These are phyloP conservation scores for Zaprionus ghesquierei DNA, from an alignment of 1,140 invertebrate species.

Conservation along the genomic window DNA sequence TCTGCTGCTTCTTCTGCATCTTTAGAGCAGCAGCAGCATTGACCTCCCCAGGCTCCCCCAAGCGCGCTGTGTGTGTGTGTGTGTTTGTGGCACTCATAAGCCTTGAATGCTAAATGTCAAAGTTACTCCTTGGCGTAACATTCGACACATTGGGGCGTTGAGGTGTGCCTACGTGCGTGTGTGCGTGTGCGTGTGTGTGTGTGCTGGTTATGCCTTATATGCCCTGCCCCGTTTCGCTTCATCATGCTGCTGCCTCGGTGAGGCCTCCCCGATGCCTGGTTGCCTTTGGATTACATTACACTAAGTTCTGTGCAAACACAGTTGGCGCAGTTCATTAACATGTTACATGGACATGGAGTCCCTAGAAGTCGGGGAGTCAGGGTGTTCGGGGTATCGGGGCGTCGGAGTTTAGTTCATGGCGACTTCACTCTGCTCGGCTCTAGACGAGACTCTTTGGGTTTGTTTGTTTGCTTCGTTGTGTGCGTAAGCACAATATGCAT, in stretches of 20 bases:
- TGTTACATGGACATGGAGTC: slow-evolving; percentile 72
- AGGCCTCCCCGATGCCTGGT: slow-evolving; percentile 25
- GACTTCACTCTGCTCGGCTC: slow-evolving; percentile 63
- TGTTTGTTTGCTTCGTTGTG: slow-evolving; percentile 72
- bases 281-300: slow-evolving; percentile 75
- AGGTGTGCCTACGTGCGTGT: slow-evolving; percentile 57
- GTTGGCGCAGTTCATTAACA: slow-evolving; percentile 81
- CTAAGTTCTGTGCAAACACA: slow-evolving; percentile 81
- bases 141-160: slow-evolving; percentile 76
- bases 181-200: slow-evolving; percentile 17
- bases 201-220: slow-evolving; percentile 29
- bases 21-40: neutral
- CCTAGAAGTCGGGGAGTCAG: neutral
- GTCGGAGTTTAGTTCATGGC: slow-evolving; percentile 52
- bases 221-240: neutral
- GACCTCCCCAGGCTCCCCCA: neutral
- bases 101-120: slow-evolving; percentile 81
- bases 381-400: too few species aligned
- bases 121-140: slow-evolving; percentile 81
- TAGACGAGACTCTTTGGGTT: slow-evolving; percentile 56
- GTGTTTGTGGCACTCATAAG: slow-evolving; percentile 73
- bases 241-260: slow-evolving; percentile 19
- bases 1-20: neutral
- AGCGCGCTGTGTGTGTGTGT: slow-evolving; percentile 34
- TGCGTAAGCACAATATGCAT: slow-evolving; percentile 66